Conservation (phyloP, 2,113 vertebrate genomes). For the Xiphophorus hellerii region DNA sequence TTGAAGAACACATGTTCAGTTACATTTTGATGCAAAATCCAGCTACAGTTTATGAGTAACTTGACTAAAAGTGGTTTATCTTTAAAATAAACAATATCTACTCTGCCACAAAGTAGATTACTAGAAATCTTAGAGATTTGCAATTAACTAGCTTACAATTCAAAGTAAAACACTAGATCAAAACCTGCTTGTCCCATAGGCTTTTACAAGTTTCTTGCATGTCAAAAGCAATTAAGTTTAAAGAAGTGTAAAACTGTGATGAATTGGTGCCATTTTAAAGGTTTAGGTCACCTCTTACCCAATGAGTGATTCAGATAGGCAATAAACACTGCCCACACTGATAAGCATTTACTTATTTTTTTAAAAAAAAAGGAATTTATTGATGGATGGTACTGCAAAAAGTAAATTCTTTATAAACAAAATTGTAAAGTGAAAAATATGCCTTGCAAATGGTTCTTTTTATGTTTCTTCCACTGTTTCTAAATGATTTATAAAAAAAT, state of each 20-base stretch:
- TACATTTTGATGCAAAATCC: no score
- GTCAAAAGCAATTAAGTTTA: background rate
- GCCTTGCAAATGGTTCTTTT: background rate
- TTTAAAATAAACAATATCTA: background rate
- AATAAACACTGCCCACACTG: background rate
- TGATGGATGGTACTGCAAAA: background rate
- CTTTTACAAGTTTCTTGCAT: background rate
- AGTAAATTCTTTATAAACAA: background rate
- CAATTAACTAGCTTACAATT: background rate
- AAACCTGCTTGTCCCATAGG: background rate
- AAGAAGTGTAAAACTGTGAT: background rate
- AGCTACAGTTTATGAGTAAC: background rate
- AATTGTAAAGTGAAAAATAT: background rate
- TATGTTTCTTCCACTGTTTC: background rate
- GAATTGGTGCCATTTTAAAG: background rate
- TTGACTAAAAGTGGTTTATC: background rate
- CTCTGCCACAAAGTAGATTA: background rate
- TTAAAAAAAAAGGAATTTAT: background rate
- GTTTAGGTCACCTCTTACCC: background rate
- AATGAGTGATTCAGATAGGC: background rate
- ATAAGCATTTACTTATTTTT: no score
- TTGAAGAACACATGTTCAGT: no score
- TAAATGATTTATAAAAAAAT: background rate
- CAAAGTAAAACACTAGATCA: background rate
- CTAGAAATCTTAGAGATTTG: background rate